These are phyloP conservation scores for Tachina fera DNA, from an alignment of 2,888 invertebrate species.

Conservation along the genomic window DNA sequence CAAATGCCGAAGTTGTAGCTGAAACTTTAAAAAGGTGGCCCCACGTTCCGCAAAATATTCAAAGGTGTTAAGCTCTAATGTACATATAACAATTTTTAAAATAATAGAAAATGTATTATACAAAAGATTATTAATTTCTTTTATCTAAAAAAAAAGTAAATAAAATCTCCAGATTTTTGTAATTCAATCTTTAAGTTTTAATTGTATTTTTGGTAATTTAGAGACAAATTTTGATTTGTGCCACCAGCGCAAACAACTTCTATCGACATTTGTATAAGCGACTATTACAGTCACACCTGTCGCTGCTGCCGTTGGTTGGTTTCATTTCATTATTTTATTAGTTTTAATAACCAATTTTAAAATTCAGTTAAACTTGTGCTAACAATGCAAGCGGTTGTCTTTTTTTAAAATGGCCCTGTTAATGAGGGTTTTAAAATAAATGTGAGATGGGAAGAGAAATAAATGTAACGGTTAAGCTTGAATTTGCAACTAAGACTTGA, in stretches of 20 bases:
- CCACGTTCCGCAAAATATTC: too few relatives aligned
- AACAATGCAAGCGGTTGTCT: conserved; percentile 78
- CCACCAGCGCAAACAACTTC: conserved; percentile 28
- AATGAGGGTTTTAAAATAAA: conserved; percentile 58
- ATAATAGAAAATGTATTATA: not conserved
- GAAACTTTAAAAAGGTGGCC: too few relatives aligned
- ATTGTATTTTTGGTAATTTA: conserved; percentile 15
- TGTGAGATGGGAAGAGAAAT: conserved; percentile 24
- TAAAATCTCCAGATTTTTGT: not conserved
- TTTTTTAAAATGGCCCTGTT: conserved; percentile 59
- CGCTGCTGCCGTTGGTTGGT: not conserved
- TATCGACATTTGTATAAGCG: not conserved
- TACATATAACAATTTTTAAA: too few relatives aligned
- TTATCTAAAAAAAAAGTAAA: not conserved
- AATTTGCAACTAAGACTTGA: conserved; percentile 49
- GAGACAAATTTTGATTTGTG: conserved; percentile 30
- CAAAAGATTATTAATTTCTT: not conserved
- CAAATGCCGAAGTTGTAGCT: too few relatives aligned
- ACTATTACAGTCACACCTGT: conserved; percentile 14
- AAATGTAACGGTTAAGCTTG: conserved; percentile 31
- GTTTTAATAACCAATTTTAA: conserved; percentile 57
- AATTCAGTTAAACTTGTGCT: conserved; percentile 76
- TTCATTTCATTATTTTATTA: conserved; percentile 59
- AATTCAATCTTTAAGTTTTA: not conserved
- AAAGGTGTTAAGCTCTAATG: too few relatives aligned